Evolutionary conservation across 2,113 vertebrate genomes (phyloP).

Genomic region (Piliocolobus tephrosceles): DNA sequence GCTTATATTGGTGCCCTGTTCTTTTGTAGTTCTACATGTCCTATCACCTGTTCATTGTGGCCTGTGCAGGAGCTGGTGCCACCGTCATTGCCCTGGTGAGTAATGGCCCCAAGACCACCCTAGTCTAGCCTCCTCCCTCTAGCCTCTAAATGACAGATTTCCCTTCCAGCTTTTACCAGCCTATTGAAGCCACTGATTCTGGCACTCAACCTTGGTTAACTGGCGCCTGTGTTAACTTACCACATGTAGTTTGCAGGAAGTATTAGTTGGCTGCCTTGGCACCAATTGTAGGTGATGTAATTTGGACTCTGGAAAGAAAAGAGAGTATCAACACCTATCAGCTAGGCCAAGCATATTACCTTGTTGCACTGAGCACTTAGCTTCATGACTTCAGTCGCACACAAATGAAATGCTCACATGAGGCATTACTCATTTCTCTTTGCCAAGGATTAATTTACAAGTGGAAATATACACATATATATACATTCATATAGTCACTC

Average conservation of each 20-base stretch:
- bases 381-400: not conserved
- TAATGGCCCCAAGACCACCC: conserved; percentile 53
- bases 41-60: conserved; percentile 98
- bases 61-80: conserved; percentile 97
- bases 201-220: not conserved
- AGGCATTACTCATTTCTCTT: conserved; percentile 1
- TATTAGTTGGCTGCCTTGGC: not conserved
- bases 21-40: conserved; percentile 96
- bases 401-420: not conserved
- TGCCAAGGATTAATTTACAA: not conserved
- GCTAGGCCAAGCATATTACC: not conserved
- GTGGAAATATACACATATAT: not conserved
- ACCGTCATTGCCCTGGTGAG: conserved; percentile 99
- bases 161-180: conserved; percentile 65
- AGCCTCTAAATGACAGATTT: not conserved
- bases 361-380: not conserved
- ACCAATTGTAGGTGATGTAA: not conserved
- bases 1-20: conserved; percentile 45
- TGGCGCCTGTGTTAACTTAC: not conserved
- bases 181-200: not conserved
- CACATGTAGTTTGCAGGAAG: not conserved
- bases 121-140: not conserved
- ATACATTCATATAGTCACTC: not conserved
- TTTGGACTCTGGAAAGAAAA: not conserved
- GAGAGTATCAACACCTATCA: not conserved